These are phyloP conservation scores for Furcula furcula DNA, from an alignment of 2,888 invertebrate species.

Conservation along the genomic window DNA sequence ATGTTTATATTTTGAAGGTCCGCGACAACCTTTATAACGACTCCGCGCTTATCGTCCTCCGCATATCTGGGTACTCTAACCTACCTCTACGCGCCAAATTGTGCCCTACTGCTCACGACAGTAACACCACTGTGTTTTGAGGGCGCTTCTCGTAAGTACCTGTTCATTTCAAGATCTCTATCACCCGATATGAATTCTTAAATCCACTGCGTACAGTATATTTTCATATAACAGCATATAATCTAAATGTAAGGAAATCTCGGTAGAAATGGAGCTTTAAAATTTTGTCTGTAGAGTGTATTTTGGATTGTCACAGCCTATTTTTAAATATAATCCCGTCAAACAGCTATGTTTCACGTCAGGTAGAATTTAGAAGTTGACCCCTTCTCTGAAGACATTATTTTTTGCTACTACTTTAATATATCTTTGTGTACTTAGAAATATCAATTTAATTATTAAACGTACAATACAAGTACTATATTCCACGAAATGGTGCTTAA, in stretches of 20 bases:
- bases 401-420: constrained; percentile 15
- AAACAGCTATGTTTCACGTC: constrained; percentile 48
- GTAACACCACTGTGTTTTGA: constrained; percentile 41
- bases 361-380: constrained; percentile 47
- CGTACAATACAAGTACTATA: too few species aligned
- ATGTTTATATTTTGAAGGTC: constrained; percentile 79
- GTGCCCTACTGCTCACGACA: constrained; percentile 38
- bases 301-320: constrained; percentile 30
- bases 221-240: constrained; percentile 34
- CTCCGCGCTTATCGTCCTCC: constrained; percentile 68
- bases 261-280: constrained; percentile 39
- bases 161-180: constrained; percentile 28
- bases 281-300: constrained; percentile 25
- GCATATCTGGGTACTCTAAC: constrained; percentile 70
- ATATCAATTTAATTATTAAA: too few species aligned
- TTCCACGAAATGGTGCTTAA: too few species aligned
- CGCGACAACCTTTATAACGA: constrained; percentile 77
- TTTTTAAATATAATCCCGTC: constrained; percentile 49
- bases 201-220: constrained; percentile 35
- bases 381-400: constrained; percentile 38
- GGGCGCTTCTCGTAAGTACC: constrained; percentile 37
- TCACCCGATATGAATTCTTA: constrained; percentile 45
- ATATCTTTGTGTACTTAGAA: too few species aligned
- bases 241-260: constrained; percentile 13
- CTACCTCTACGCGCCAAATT: constrained; percentile 42